phyloP scores from a whole-genome alignment of 2,888 invertebrate species.

The Lasioglossum morio region DNA sequence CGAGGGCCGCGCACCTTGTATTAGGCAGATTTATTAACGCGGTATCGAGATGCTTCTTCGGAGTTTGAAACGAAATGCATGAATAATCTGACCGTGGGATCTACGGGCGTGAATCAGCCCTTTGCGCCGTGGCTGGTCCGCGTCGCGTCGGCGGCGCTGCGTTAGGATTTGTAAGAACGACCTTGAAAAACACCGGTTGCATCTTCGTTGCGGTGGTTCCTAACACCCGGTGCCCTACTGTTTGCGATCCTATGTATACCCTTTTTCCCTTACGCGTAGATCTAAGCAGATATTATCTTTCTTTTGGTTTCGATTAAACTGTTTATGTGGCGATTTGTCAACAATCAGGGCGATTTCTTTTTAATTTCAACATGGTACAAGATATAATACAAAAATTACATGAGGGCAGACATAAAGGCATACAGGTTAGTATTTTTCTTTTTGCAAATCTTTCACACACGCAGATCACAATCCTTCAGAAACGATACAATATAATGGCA shows the following conservation, averaged over 20 bases:
- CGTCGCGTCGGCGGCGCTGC: neutral
- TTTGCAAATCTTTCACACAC: no score
- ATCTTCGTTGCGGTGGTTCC: constrained; percentile 37
- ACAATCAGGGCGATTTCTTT: neutral
- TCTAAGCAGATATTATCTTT: neutral
- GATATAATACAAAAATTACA: no score
- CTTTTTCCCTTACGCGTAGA: neutral
- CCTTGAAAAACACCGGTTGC: constrained; percentile 61
- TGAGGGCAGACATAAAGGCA: no score
- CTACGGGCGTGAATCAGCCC: constrained; percentile 73
- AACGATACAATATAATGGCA: no score
- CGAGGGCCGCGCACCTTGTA: constrained; percentile 70
- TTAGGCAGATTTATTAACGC: constrained; percentile 77
- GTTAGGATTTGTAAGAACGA: constrained; percentile 59
- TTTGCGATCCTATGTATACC: constrained; percentile 27
- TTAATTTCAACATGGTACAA: no score
- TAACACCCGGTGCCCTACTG: constrained; percentile 28
- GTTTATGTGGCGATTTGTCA: neutral
- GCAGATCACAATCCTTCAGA: no score
- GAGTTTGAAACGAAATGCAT: constrained; percentile 69
- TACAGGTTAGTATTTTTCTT: no score
- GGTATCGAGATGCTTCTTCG: constrained; percentile 73
- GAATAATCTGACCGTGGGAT: constrained; percentile 73
- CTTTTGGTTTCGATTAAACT: neutral
- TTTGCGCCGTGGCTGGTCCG: constrained; percentile 32